phyloP scores from a whole-genome alignment of 2,797 vertebrate genomes.

The Staurois parvus region DNA sequence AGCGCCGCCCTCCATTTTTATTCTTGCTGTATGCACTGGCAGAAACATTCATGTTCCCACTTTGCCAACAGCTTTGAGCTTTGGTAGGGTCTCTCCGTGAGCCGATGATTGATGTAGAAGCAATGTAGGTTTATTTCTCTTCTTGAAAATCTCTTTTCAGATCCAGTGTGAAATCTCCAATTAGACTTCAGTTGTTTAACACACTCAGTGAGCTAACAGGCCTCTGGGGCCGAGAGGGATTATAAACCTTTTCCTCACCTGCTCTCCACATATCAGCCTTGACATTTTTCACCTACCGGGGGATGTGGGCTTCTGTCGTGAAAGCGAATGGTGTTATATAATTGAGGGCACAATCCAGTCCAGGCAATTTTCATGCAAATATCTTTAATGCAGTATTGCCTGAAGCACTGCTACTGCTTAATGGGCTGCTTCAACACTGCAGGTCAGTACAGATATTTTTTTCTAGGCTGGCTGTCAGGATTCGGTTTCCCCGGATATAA shows the following conservation, averaged over 20 bases:
- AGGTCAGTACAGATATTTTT: slow-evolving; percentile 12
- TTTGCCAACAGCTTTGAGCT: neutral
- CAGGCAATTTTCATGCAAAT: slow-evolving; percentile 53
- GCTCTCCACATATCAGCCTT: neutral
- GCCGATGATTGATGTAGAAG: neutral
- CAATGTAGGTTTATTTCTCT: neutral
- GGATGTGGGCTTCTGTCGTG: neutral
- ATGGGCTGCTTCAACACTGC: slow-evolving; percentile 16
- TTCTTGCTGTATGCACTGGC: neutral
- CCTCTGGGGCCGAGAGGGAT: slow-evolving; percentile 18
- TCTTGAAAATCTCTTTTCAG: slow-evolving; percentile 16
- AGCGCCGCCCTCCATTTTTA: neutral
- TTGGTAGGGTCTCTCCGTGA: neutral
- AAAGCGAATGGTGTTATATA: neutral
- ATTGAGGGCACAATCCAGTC: slow-evolving; percentile 26
- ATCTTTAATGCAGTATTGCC: neutral
- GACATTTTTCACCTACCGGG: slow-evolving; percentile 23
- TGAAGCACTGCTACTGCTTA: neutral
- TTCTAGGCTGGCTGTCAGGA: neutral
- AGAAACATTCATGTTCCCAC: no score
- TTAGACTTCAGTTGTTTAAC: slow-evolving; percentile 9
- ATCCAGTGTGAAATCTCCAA: slow-evolving; percentile 29
- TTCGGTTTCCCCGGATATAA: neutral
- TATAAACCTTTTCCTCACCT: slow-evolving; percentile 21
- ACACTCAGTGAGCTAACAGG: neutral